Conservation (phyloP, 2,797 vertebrate genomes). For the Oryzias dopingdopingensis region DNA sequence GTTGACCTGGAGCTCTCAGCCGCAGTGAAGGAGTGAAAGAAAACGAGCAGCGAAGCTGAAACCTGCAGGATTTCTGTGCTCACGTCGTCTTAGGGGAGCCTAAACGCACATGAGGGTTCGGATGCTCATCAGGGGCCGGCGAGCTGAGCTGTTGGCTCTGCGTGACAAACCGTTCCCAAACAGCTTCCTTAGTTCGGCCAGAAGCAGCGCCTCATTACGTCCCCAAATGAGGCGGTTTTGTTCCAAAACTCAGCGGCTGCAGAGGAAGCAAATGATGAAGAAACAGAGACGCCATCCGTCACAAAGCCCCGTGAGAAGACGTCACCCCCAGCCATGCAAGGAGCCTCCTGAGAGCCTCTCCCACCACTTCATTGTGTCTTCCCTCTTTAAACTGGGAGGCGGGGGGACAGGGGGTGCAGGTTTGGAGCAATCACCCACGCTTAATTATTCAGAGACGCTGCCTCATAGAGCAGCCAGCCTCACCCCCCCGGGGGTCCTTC, state of each 20-base stretch:
- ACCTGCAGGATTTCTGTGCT: background rate
- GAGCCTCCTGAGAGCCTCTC: conserved; percentile 61
- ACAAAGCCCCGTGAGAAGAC: conserved; percentile 61
- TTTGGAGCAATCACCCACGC: conserved; percentile 67
- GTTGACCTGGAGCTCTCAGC: conserved; percentile 50
- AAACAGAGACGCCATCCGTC: conserved; percentile 37
- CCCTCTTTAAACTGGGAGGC: conserved; percentile 37
- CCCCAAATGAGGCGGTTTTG: conserved; percentile 39
- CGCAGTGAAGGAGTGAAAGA: no score
- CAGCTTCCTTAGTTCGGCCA: conserved; percentile 38
- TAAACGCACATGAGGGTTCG: conserved; percentile 19
- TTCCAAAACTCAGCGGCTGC: conserved; percentile 21
- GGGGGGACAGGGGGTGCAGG: conserved; percentile 34
- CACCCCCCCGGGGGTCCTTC: conserved; percentile 45
- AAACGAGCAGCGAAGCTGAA: background rate
- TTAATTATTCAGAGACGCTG: conserved; percentile 70
- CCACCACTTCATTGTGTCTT: conserved; percentile 67
- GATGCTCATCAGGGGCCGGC: conserved; percentile 16
- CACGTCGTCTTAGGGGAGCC: conserved; percentile 10
- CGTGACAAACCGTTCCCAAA: conserved; percentile 35
- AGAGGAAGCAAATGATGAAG: conserved; percentile 35
- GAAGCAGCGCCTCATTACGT: conserved; percentile 38
- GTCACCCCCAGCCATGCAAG: conserved; percentile 67
- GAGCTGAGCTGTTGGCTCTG: conserved; percentile 21
- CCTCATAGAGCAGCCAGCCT: conserved; percentile 35